Evolutionary conservation across 2,113 vertebrate genomes (phyloP).

Genomic region (Clarias gariepinus): DNA sequence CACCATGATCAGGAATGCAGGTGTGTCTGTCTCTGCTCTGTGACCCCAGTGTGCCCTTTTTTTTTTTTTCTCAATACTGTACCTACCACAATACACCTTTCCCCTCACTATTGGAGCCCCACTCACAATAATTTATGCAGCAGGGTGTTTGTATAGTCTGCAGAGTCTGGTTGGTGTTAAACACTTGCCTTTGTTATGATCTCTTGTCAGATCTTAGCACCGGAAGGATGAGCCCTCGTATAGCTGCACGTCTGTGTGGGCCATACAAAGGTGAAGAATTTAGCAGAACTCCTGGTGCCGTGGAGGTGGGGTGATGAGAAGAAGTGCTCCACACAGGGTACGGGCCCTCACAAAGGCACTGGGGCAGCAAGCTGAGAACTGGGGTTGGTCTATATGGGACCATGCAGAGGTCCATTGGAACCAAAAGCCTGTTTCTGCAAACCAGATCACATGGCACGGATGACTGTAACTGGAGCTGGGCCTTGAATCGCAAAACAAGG

Average conservation of each 20-base stretch:
- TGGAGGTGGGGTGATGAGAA: slow-evolving; percentile 35
- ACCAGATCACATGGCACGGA: slow-evolving; percentile 1
- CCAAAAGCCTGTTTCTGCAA: slow-evolving; percentile 17
- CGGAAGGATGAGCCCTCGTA: slow-evolving; percentile 39
- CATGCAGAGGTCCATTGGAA: slow-evolving; percentile 14
- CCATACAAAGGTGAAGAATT: slow-evolving; percentile 45
- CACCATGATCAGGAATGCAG: slow-evolving; percentile 30
- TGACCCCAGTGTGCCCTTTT: neutral
- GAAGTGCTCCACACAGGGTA: slow-evolving; percentile 35
- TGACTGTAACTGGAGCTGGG: slow-evolving; percentile 28
- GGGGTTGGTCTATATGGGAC: slow-evolving; percentile 1
- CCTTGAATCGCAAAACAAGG: slow-evolving; percentile 24
- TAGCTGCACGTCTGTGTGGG: slow-evolving; percentile 37
- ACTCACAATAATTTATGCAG: neutral
- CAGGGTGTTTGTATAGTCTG: slow-evolving; percentile 46
- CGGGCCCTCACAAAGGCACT: slow-evolving; percentile 55
- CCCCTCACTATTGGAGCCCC: neutral
- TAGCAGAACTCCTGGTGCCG: slow-evolving; percentile 50
- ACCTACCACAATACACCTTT: slow-evolving; percentile 14
- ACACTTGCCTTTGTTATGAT: slow-evolving; percentile 34
- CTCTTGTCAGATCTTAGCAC: slow-evolving; percentile 36
- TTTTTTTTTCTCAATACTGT: neutral
- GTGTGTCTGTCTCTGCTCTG: slow-evolving; percentile 34
- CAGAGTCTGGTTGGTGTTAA: neutral
- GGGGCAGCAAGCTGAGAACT: slow-evolving; percentile 32